phyloP scores from a whole-genome alignment of 2,888 invertebrate genomes.

The Cecidostiba fungosa region DNA sequence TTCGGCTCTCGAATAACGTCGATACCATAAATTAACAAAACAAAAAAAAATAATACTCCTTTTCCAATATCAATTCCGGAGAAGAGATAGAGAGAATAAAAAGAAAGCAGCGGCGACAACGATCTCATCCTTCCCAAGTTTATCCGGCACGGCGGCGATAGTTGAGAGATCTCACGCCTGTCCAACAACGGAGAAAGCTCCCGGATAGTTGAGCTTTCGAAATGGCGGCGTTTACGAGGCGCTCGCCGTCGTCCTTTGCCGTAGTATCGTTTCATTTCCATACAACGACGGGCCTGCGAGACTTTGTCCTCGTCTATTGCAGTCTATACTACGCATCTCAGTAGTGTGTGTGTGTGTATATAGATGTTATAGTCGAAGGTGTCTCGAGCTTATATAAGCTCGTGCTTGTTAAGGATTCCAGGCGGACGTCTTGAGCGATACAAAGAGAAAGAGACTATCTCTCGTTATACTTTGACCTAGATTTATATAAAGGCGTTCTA shows the following conservation, averaged over 20 bases:
- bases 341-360: background rate
- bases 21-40: background rate
- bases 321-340: background rate
- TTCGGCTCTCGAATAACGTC: background rate
- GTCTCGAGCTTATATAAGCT: conserved; percentile 13
- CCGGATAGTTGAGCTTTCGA: conserved; percentile 10
- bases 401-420: conserved; percentile 55
- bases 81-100: background rate
- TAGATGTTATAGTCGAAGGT: background rate
- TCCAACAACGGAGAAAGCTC: background rate
- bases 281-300: conserved; percentile 38
- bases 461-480: background rate
- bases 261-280: conserved; percentile 61
- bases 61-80: background rate
- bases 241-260: background rate
- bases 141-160: conserved; percentile 1
- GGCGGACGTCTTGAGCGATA: conserved; percentile 20
- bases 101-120: background rate
- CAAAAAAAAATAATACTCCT: background rate
- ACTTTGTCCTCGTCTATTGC: conserved; percentile 28
- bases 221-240: conserved; percentile 51
- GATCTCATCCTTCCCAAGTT: conserved; percentile 7
- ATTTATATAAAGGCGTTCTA: background rate
- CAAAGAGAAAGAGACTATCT: background rate
- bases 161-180: conserved; percentile 26